Evolutionary conservation across 2,113 vertebrate species (phyloP).

Genomic region (Gavialis gangeticus): DNA sequence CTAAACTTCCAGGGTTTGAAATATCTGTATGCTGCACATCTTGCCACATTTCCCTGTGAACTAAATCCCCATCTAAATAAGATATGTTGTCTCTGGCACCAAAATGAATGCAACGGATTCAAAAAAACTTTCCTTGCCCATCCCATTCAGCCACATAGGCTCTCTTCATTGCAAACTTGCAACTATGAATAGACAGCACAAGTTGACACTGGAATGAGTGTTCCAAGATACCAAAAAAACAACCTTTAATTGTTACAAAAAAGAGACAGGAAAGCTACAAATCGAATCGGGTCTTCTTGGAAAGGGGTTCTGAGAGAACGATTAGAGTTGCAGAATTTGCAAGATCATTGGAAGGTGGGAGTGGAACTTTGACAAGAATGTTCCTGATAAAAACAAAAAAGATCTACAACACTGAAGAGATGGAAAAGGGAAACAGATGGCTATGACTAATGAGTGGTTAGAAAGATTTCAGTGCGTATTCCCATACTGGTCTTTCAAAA

Average conservation of each 20-base stretch:
- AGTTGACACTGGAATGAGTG: not conserved
- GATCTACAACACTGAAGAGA: not conserved
- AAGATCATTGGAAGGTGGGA: not conserved
- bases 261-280: not conserved
- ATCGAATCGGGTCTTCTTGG: not conserved
- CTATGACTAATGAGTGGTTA: not conserved
- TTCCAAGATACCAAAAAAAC: not conserved
- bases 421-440: not conserved
- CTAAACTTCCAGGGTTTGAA: no score
- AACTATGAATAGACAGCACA: not conserved
- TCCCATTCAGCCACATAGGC: no score
- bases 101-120: no score
- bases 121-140: no score
- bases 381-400: not conserved
- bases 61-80: no score
- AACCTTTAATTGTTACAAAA: not conserved
- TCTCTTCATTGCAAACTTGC: not conserved
- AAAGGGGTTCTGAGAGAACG: not conserved
- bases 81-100: no score
- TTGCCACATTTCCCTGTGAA: no score
- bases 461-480: not conserved
- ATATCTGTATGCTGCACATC: no score
- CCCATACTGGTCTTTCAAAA: constrained; percentile 13
- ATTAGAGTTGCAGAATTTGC: not conserved
- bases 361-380: not conserved